phyloP scores from a whole-genome alignment of 2,113 vertebrate genomes.

The Urocolius indicus region DNA sequence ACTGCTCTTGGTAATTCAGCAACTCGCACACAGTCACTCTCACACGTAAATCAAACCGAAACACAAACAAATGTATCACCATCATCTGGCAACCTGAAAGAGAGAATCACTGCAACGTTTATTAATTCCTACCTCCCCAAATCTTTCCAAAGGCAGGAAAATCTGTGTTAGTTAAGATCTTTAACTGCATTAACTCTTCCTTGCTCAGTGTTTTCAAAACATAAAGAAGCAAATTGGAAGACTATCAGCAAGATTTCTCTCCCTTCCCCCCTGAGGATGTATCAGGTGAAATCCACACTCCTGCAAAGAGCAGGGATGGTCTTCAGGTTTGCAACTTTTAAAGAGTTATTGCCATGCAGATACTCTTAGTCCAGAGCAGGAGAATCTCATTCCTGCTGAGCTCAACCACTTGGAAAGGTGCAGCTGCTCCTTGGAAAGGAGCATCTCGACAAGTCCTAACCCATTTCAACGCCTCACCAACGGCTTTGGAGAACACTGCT shows the following conservation, averaged over 20 bases:
- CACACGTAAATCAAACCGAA: background rate
- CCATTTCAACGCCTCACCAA: background rate
- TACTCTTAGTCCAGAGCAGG: background rate
- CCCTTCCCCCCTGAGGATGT: background rate
- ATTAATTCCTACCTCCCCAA: background rate
- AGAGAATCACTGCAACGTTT: background rate
- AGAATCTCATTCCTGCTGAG: background rate
- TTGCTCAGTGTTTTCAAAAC: background rate
- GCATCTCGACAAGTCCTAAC: background rate
- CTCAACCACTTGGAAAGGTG: background rate
- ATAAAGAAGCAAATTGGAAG: background rate
- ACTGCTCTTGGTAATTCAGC: background rate
- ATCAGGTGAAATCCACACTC: background rate
- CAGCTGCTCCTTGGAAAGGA: background rate
- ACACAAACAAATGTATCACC: background rate
- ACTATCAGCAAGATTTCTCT: background rate
- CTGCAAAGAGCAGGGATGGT: background rate
- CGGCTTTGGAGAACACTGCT: fast-evolving
- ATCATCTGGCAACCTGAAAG: background rate
- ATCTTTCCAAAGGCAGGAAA: background rate
- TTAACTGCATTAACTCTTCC: background rate
- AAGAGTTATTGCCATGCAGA: background rate
- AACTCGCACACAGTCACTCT: background rate
- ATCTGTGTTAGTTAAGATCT: background rate
- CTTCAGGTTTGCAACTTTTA: background rate